A percentile compares a stretch with the other conserved stretches of the same genome.
phyloP scores from a whole-genome alignment of 1,140 invertebrate genomes.

The Brachystomella parvula region DNA sequence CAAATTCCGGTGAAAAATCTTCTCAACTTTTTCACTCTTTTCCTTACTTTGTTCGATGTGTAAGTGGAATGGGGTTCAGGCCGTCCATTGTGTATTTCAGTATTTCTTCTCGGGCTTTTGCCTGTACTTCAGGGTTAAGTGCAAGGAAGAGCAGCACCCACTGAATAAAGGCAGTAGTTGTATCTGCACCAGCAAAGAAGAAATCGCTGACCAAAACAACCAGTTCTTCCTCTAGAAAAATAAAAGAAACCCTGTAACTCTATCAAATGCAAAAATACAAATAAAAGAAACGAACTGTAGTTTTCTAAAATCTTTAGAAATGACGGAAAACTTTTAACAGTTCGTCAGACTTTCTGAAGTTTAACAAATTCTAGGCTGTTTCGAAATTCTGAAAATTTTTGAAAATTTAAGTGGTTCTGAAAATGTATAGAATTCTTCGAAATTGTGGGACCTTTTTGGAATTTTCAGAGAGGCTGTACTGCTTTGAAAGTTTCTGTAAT shows the following conservation, averaged over 20 bases:
- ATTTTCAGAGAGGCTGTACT: no score
- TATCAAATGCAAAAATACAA: background rate
- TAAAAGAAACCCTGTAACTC: background rate
- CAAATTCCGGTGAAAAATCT: background rate
- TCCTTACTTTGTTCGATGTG: background rate
- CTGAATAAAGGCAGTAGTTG: background rate
- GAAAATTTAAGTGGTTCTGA: no score
- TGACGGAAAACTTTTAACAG: no score
- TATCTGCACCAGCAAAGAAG: constrained; percentile 12
- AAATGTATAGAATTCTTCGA: no score
- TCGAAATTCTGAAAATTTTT: no score
- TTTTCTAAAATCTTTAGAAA: no score
- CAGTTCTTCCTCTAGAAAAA: background rate
- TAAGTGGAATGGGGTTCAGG: background rate
- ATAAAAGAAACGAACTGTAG: background rate
- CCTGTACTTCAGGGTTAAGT: background rate
- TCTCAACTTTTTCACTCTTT: background rate
- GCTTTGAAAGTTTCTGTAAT: no score
- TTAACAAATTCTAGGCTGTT: no score
- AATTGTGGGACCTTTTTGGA: no score
- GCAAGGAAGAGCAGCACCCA: background rate
- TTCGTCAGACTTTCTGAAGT: no score
- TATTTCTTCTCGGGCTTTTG: background rate
- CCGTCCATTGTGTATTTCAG: background rate
- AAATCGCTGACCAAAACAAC: background rate